Evolutionary conservation across 1,140 invertebrate species (phyloP), one percentile per base, ranked within the genome.

Genomic region (Ceratina calcarata): DNA sequence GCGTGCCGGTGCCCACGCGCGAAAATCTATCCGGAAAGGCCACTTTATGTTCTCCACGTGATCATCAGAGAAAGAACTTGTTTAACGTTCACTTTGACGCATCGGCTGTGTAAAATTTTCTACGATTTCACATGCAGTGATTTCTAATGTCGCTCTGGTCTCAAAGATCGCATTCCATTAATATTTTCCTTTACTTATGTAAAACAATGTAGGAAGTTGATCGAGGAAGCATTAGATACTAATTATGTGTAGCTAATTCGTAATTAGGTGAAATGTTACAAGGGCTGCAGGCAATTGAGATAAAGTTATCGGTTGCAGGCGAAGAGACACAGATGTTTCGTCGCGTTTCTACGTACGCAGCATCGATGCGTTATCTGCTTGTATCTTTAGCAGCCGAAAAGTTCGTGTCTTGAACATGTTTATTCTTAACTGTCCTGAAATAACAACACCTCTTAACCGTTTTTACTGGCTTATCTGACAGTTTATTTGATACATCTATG

Each of bases 11-110:
- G 53, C 67, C 80, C 58, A 85, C 80, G 71, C 71, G 75, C 71
- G 67, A 85, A 86, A 80, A 75, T 57, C 55, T 58, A 65, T 79
- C 80, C 76, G 83, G 76, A 86, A 82, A 51, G 27, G 62, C 6
- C 66, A 67, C 67, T 86, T 86, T 85, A 86, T 73, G 71, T 61
- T 20, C 49, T 66, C 55, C 55, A 60, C 75, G 64, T 85, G 75
- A 73, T 81, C 69, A 45, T 65, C 7, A 76, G 85, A 75, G 70
- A 76, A 86, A 80, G 78, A 85, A 73, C 24, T 49, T 65, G 32
- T 61, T 22, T 64, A 51, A 10, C 53, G 20, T 61, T 51, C 16
- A 10, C n/a, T 22, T 10, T 58, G 16, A 13, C 57, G 22, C 20
- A 16, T 24, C n/a, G n/a, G 6, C 13, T 12, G 24, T 2, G 20